Base-by-base conservation (phyloP, 2,888 invertebrate genomes). In the Sthenelais limicola region DNA sequence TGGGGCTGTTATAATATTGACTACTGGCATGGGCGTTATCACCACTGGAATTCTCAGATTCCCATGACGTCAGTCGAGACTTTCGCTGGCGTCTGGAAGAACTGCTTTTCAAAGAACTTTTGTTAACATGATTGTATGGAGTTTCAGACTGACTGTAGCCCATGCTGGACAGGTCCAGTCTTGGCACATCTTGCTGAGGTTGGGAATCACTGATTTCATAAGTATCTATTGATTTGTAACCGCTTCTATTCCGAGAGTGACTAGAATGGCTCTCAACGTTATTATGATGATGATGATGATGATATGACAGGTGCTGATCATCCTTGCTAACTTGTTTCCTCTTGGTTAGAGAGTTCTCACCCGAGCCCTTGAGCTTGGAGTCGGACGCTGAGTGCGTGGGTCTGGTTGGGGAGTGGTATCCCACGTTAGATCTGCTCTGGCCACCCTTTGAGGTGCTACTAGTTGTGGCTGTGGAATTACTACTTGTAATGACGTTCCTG, bases 41-140 rank as follows among this genome's bases (percentile, higher is more conserved):
- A 18, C 30, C 56, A 32, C 38, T 62, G 38, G 62, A 62, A 28
- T 35, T 26, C 24, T 62, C 62, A 7, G 62, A 62, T 5, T 62
- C 62, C 62, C 62, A 62, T 24, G 38, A 35, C 12, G 24, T 24
- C 26, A 38, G 62, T 5, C 38, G 15, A 26, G 21, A 18, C 12
- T 9, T 12, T 35, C 15, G 7, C 7, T 24, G 35, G 35, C 4
- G 62, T 1, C 7, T 7, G 5, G 32, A 12, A 32, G 38, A 24
- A 43, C 26, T 18, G 15, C 38, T 18, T 24, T 5, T 21, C 3
- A 32, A 32, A 32, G 9, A 7, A 32, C 3, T 56, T 35, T 12
- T 24, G 18, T 15, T 56, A 33, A 18, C 12, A 21, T 56, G 56
- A 43, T 7, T 38, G 38, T 43, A 35, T 15, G 24, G 35, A 21